Evolutionary conservation across 2,797 vertebrate species (phyloP).

Genomic region (Buphagus erythrorhynchus): DNA sequence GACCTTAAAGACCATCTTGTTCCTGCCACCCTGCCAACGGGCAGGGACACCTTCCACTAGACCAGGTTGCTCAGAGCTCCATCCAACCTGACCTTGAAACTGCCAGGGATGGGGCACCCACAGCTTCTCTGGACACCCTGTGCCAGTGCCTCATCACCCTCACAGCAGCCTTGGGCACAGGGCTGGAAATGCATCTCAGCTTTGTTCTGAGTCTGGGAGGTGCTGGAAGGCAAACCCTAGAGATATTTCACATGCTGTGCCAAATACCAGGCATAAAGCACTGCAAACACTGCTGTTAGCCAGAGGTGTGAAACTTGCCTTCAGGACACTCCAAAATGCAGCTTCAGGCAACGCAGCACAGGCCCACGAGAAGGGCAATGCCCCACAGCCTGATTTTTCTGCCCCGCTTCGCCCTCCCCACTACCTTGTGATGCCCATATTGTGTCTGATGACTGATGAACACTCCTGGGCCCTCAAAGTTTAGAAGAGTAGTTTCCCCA

Average conservation of each 20-base stretch:
- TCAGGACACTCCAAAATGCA: background rate
- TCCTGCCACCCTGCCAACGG: background rate
- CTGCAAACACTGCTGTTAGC: background rate
- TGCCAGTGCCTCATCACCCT: background rate
- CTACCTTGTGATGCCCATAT: background rate
- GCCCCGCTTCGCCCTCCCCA: background rate
- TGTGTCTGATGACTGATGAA: background rate
- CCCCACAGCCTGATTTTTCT: background rate
- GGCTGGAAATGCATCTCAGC: accelerated
- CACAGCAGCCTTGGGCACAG: background rate
- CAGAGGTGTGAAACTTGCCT: background rate
- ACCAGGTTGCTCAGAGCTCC: background rate
- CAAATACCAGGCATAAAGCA: background rate
- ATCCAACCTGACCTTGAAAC: no score
- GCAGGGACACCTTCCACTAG: background rate
- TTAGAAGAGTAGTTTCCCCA: background rate
- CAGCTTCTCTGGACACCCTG: background rate
- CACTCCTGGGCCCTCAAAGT: background rate
- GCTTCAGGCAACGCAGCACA: background rate
- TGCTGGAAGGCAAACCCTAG: background rate
- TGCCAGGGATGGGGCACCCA: background rate
- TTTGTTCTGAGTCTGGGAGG: background rate
- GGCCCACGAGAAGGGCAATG: background rate
- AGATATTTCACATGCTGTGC: background rate
- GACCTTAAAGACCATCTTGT: background rate